Evolutionary conservation across 2,888 invertebrate genomes (phyloP).

Genomic region (Flexamia atlantica): DNA sequence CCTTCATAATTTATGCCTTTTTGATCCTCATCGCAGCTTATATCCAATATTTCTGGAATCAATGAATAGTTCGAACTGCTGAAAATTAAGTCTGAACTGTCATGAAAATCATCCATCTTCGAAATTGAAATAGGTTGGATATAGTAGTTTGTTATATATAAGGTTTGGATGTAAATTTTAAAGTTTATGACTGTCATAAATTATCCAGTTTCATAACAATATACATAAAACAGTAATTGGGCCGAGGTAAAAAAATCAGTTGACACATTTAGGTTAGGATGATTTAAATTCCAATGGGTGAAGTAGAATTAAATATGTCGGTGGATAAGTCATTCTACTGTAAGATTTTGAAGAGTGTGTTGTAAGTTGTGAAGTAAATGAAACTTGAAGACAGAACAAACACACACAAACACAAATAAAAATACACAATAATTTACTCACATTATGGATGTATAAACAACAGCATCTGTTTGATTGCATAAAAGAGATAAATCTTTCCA

Average conservation of each 20-base stretch:
- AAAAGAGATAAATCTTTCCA: not conserved
- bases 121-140: not conserved
- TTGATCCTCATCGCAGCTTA: not conserved
- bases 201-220: not conserved
- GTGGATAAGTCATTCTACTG: not conserved
- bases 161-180: not conserved
- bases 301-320: not conserved
- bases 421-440: slow-evolving; percentile 35
- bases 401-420: slow-evolving; percentile 48
- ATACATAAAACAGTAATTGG: not conserved
- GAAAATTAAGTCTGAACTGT: slow-evolving; percentile 19
- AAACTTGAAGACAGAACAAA: slow-evolving; percentile 25
- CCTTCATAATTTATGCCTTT: slow-evolving; percentile 2
- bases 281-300: not conserved
- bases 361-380: slow-evolving; percentile 16
- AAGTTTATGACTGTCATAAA: not conserved
- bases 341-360: slow-evolving; percentile 20
- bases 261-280: slow-evolving; percentile 1
- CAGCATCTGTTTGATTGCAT: not conserved
- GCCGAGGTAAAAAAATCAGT: not conserved
- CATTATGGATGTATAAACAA: slow-evolving; percentile 9
- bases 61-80: slow-evolving; percentile 13
- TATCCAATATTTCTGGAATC: slow-evolving; percentile 6
- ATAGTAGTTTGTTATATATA: not conserved
- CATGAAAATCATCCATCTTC: not conserved